These are phyloP conservation scores for Drosophila ustulata DNA, from an alignment of 2,888 invertebrate genomes.

Conservation along the genomic window DNA sequence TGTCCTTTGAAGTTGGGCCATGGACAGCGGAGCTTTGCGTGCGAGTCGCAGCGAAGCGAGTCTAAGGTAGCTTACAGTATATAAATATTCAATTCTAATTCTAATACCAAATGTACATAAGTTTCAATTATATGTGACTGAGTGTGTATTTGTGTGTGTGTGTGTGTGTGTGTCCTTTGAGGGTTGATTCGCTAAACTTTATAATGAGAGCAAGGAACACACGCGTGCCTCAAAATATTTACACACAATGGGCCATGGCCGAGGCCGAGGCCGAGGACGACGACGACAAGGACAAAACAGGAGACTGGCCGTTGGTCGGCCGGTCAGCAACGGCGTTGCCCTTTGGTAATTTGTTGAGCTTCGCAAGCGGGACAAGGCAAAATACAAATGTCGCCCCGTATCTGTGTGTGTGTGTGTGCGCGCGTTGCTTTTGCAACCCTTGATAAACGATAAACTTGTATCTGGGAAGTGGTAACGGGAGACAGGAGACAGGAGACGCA, in stretches of 20 bases:
- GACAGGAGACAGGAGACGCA: background rate
- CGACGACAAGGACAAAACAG: background rate
- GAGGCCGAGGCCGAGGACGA: background rate
- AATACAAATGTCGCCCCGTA: constrained; percentile 15
- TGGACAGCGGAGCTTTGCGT: constrained; percentile 6
- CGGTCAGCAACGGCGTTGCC: constrained; percentile 78
- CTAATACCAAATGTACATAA: constrained; percentile 57
- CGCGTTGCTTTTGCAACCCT: constrained; percentile 59
- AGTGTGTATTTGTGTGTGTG: constrained; percentile 19
- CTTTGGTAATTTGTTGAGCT: constrained; percentile 82
- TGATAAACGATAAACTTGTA: constrained; percentile 34
- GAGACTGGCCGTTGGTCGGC: constrained; percentile 62
- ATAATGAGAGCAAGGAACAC: constrained; percentile 79
- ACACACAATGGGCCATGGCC: constrained; percentile 74
- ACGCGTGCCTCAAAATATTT: constrained; percentile 82
- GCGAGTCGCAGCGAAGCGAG: background rate
- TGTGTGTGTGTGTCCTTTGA: constrained; percentile 33
- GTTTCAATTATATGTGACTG: constrained; percentile 48
- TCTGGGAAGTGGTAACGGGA: constrained; percentile 28
- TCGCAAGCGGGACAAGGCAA: constrained; percentile 30
- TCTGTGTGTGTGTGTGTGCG: constrained; percentile 1
- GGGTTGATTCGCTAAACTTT: constrained; percentile 61
- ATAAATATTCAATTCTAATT: constrained; percentile 58
- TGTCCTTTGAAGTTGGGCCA: constrained; percentile 47
- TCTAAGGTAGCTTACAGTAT: constrained; percentile 1